Base-by-base conservation (phyloP, 2,888 invertebrate genomes). In the Abrostola triplasia region DNA sequence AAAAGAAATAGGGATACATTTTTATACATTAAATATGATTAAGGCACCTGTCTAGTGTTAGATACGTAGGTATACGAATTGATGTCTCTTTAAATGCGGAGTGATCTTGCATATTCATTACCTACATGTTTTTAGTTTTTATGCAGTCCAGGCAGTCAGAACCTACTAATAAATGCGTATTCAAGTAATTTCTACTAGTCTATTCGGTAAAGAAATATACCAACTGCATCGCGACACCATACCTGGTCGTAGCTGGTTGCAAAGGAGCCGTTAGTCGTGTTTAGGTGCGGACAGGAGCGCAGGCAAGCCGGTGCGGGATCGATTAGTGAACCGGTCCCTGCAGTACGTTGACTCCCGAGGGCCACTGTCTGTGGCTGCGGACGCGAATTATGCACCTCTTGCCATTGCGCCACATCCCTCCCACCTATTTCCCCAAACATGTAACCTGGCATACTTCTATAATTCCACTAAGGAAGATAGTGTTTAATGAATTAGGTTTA, bases 291-390 rank as follows among this genome's bases (percentile, higher is more conserved):
- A 90, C 93, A 89, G 93, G 91, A 92, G 90, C 86, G 88, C 88
- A 83, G 82, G 85, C 84, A 87, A 85, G 89, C 84, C 89, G 86
- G 87, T 87, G 90, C 88, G 84, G 92, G 92, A 93, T 88, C 92
- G 93, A 94, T 94, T 93, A 94, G 90, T 88, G 90, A 93, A 94
- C 94, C 94, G 94, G 94, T 93, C 90, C 77, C 80, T 82, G 85
- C 83, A 87, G 92, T 88, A 85, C 94, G 87, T 94, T 94, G 94
- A 93, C 93, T 93, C 93, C 91, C 84, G 87, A 86, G 88, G 85
- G 87, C 83, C 88, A 80, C 84, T 82, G 89, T 81, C 82, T 85
- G 88, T 85, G 85, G 87, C 87, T 87, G 84, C 85, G 81, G 78
- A 84, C 86, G 89, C 88, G 86, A 89, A 89, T 87, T 88, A 87